Percentiles rank a stretch among this genome's conserved stretches.
These are phyloP conservation scores for Gopherus flavomarginatus DNA, from an alignment of 2,113 vertebrate genomes.

Conservation along the genomic window DNA sequence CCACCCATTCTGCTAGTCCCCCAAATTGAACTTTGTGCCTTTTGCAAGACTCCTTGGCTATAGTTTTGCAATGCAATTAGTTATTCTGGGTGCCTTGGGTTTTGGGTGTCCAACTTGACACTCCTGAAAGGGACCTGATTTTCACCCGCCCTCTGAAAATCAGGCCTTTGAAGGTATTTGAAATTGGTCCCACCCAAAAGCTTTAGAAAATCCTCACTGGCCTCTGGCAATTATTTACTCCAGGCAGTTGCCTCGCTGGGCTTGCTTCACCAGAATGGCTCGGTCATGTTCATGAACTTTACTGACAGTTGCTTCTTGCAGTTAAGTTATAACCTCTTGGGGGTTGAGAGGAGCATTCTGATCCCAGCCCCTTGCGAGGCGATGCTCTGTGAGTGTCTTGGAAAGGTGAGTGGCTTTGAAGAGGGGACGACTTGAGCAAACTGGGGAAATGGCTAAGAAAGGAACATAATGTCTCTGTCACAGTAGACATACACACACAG, in stretches of 20 bases:
- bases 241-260: not conserved
- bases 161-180: not conserved
- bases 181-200: not conserved
- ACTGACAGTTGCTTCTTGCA: not conserved
- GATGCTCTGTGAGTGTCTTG: not conserved
- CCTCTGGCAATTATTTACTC: not conserved
- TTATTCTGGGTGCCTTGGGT: accelerated
- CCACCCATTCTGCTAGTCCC: not conserved
- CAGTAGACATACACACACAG: not conserved
- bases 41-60: not conserved
- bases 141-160: not conserved
- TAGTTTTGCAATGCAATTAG: not conserved
- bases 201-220: not conserved
- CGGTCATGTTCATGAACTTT: not conserved
- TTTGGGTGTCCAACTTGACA: not conserved
- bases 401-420: not conserved
- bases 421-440: not conserved
- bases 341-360: constrained; percentile 31
- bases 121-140: not conserved
- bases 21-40: not conserved
- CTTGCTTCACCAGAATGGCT: constrained; percentile 8
- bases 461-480: not conserved
- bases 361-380: not conserved
- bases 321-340: constrained; percentile 40
- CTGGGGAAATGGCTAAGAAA: not conserved